Base-by-base conservation (phyloP, 2,888 invertebrate species). In the Coenonympha arcania region DNA sequence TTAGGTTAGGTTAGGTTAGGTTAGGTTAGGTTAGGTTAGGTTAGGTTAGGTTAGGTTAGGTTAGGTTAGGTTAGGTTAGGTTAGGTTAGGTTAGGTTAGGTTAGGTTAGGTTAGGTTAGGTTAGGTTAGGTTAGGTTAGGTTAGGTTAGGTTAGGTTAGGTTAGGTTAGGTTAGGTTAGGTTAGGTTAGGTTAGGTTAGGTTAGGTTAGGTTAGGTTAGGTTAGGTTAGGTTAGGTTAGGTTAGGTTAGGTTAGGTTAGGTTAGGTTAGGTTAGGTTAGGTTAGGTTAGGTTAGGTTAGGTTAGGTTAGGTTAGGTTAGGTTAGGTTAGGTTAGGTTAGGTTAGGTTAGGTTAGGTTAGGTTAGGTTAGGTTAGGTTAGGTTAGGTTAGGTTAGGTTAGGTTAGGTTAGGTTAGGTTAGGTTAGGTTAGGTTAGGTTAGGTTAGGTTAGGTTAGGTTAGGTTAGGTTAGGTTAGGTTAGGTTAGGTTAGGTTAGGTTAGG, bases 401-500 rank as follows among this genome's bases (percentile, higher is more conserved):
- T 50, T 43, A 41, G 54, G 49, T 55, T 48, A 52, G 51, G 50
- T 56, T 54, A 51, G 56, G n/a, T 30, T 11, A 11, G 30, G n/a
- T 30, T n/a, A 30, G 30, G 30, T 30, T 30, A 30, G 52, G 55
- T 40, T 40, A 40, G 40, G 40, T 26, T 40, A 26, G 26, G 40
- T 24, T 40, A 40, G 40, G 40, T 40, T 40, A 26, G 40, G 40
- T 40, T 40, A 40, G 40, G 40, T 40, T 55, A 50, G 50, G 55
- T 49, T 54, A 30, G 30, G 30, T 30, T 30, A 30, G 30, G 30
- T 30, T 30, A 30, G 30, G 30, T 50, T 40, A 48, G 48, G 53
- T 58, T 50, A 50, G 54, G 52, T 54, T 49, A 47, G 50, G 54
- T 52, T 52, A 51, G 54, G 56, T 56, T 53, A 52, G 54, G 50